Evolutionary conservation across 2,797 vertebrate genomes (phyloP).

Genomic region (Menidia menidia): DNA sequence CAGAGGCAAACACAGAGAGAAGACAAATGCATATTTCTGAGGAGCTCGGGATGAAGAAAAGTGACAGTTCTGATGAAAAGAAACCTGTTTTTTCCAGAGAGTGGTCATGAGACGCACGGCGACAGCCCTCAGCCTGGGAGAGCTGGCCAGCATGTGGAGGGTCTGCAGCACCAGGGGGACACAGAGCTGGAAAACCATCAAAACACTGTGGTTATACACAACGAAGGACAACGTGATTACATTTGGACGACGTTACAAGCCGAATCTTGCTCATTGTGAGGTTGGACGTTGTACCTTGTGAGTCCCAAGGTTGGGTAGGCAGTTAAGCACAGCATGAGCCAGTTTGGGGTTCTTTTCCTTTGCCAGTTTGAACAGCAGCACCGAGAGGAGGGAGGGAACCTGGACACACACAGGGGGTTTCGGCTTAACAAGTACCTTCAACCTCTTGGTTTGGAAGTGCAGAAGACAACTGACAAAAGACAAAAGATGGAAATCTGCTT

Average conservation of each 20-base stretch:
- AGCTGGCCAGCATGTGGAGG: conserved; percentile 85
- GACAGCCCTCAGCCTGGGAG: conserved; percentile 86
- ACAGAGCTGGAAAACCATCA: conserved; percentile 85
- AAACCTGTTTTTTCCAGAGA: conserved; percentile 95
- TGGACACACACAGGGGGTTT: conserved; percentile 54
- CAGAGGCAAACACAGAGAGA: not conserved
- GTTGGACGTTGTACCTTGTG: conserved; percentile 86
- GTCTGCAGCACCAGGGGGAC: conserved; percentile 89
- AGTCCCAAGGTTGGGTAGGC: conserved; percentile 89
- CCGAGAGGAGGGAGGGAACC: conserved; percentile 90
- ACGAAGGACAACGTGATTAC: too few species aligned
- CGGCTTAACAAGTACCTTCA: too few species aligned
- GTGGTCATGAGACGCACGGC: conserved; percentile 88
- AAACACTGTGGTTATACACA: too few species aligned
- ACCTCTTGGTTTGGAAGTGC: too few species aligned
- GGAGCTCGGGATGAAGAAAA: too few species aligned
- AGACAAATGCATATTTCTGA: too few species aligned
- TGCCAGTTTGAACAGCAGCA: conserved; percentile 91
- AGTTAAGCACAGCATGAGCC: conserved; percentile 86
- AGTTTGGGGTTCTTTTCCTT: conserved; percentile 83
- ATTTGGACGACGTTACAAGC: not conserved
- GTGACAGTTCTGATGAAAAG: not conserved
- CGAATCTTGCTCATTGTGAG: not conserved
- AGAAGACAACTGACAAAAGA: too few species aligned
- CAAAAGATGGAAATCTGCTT: too few species aligned